Evolutionary conservation across 2,888 invertebrate species (phyloP), one percentile per base, ranked within the genome.

Genomic region (Laspeyria flexula): DNA sequence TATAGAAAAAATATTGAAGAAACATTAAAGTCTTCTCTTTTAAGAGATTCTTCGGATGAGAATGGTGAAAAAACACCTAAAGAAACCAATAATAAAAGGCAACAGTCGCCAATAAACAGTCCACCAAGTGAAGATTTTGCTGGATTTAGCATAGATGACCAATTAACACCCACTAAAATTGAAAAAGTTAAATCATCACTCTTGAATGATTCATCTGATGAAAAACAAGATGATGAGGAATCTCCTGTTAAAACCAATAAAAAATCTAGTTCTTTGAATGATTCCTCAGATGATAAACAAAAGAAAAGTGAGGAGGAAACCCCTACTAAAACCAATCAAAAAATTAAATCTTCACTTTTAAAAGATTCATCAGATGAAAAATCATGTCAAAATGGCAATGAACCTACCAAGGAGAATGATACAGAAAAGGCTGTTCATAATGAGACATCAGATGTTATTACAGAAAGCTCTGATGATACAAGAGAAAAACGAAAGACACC

Each of bases 211-310:
- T 63, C 67, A 13, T 33, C 42, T 23, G 23, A 33, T 23, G 31
- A 33, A 13, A 33, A 33, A 25, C 6, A 5, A 30, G 15, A 10
- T 15, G 53, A 55, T 41, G 46, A 55, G n/a, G 42, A 46, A 30
- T 16, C 35, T 29, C 21, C 29, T 3, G 42, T 9, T 21, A 49
- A 49, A 33, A 51, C 53, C 9, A 41, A 55, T 12, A 43, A 53
- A 11, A 49, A 71, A 70, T 70, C 54, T 49, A 65, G 72, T 12
- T 60, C 79, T 2, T 57, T 79, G 11, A 59, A 72, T 60, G 72
- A 80, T 54, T 79, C 77, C 10, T 51, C 51, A 35, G 51, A 45
- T 31, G 51, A 51, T 18, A 73, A 75, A 39, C 69, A 67, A 23
- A 71, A 76, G 39, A 60, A 65, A 46, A 42, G 40, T 33, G 75